Evolutionary conservation across 1,140 invertebrate genomes (phyloP), one percentile per base, ranked within the genome.

Genomic region (Lerema accius): DNA sequence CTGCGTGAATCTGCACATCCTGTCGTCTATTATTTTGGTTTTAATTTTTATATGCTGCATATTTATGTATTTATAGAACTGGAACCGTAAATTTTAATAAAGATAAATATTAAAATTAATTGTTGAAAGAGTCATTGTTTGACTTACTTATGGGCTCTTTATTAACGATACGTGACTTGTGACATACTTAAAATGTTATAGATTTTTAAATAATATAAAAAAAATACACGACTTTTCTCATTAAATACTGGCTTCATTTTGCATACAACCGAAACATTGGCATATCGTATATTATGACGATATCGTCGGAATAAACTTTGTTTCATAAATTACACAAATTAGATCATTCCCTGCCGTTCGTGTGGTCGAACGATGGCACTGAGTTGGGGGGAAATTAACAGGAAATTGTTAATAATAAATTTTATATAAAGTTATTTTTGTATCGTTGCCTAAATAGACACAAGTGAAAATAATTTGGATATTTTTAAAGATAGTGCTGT

Each of bases 321-420:
- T 78, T 74, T 68, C 72, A 70, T 72, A 75, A n/a, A 67, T 74
- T 63, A 71, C 64, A 68, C 66, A 63, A 78, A 73, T 71, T 76
- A 67, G 71, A 71, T 55, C 56, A 39, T 49, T 60, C 43, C 59
- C 53, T 63, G 40, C 15, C 62, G 60, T 42, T 40, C 26, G 35
- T 43, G 37, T 49, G 7, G 26, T 10, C 15, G 48, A 40, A 11
- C 10, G 35, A 14, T 11, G 35, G 10, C 16, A 16, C 11, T 42
- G 50, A 2, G 19, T 28, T 59, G 19, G 10, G 43, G 35, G n/a
- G 10, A 45, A 55, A 37, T 10, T 11, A 15, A n/a, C 40, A 11
- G 1, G 4, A 37, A 37, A 11, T 37, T 37, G n/a, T 37, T 37
- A 11, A n/a, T n/a, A n/a, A n/a, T n/a, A n/a, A n/a, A 37, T 7